Percentiles rank a stretch among this genome's conserved stretches.
These are phyloP conservation scores for Tetragonula carbonaria DNA, from an alignment of 2,888 invertebrate genomes.

Conservation along the genomic window DNA sequence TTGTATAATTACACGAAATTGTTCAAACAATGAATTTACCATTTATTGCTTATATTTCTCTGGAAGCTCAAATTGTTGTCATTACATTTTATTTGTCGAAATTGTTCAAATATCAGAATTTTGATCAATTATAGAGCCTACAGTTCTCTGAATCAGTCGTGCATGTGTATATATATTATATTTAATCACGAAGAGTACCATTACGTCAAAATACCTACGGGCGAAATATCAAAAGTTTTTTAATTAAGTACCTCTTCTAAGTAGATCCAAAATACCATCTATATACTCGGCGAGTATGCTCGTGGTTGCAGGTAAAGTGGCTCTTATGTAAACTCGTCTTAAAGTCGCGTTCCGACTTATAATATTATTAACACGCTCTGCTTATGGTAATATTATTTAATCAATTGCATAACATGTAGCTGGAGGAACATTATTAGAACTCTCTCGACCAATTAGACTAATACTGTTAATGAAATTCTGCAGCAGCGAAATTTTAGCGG, in stretches of 20 bases:
- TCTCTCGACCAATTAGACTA: not conserved
- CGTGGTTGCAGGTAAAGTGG: not conserved
- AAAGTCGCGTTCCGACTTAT: slow-evolving; percentile 1
- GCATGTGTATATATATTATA: not conserved
- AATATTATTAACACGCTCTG: not conserved
- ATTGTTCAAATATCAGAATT: not conserved
- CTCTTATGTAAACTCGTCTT: not conserved
- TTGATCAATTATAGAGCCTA: not conserved
- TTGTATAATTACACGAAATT: too few species aligned
- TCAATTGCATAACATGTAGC: not conserved
- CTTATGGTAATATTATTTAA: not conserved
- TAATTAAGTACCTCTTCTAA: slow-evolving; percentile 5
- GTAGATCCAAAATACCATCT: not conserved
- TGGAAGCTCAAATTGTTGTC: not conserved
- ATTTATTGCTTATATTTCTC: not conserved
- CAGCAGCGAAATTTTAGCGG: not conserved
- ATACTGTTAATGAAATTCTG: not conserved
- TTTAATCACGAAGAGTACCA: not conserved
- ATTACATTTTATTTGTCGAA: not conserved
- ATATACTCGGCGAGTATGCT: not conserved
- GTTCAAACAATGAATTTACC: not conserved
- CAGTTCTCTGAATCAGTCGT: not conserved
- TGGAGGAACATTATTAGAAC: not conserved
- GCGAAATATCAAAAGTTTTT: not conserved
- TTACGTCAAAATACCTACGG: not conserved